Conservation (phyloP, 2,797 vertebrate species). For the Trachops cirrhosus region DNA sequence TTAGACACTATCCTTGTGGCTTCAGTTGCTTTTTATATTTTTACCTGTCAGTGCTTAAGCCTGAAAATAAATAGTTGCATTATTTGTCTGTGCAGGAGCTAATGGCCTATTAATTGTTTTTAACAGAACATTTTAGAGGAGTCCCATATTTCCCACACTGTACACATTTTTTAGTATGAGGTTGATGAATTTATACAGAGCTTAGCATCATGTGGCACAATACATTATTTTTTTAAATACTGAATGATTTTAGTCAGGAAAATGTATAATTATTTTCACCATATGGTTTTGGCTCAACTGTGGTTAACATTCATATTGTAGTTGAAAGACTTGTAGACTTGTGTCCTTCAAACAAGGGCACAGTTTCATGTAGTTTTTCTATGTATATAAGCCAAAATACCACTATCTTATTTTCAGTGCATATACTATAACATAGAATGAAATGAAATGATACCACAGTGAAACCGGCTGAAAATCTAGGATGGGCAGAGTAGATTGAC, state of each 20-base stretch:
- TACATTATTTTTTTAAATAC: conserved; percentile 63
- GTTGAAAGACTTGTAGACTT: not conserved
- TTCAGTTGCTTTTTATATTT: not conserved
- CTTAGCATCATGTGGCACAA: conserved; percentile 44
- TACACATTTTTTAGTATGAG: conserved; percentile 34
- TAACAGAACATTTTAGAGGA: conserved; percentile 66
- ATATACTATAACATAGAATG: not conserved
- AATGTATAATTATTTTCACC: conserved; percentile 22
- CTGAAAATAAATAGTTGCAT: conserved; percentile 78
- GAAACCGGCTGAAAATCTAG: not conserved
- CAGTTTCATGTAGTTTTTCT: not conserved
- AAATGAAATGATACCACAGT: not conserved
- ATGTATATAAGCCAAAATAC: not conserved
- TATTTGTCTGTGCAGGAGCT: conserved; percentile 74
- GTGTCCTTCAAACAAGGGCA: not conserved
- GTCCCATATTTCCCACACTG: conserved; percentile 58
- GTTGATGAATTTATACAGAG: conserved; percentile 59
- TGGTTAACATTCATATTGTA: not conserved
- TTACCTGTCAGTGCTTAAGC: conserved; percentile 74
- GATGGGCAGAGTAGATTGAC: not conserved
- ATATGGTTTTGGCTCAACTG: not conserved
- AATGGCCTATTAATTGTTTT: conserved; percentile 78
- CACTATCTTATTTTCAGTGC: not conserved
- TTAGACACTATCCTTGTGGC: conserved; percentile 34
- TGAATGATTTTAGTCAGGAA: conserved; percentile 24